Evolutionary conservation across 1,140 invertebrate species (phyloP), one percentile per base, ranked within the genome.

Genomic region (Danaus melanippus): DNA sequence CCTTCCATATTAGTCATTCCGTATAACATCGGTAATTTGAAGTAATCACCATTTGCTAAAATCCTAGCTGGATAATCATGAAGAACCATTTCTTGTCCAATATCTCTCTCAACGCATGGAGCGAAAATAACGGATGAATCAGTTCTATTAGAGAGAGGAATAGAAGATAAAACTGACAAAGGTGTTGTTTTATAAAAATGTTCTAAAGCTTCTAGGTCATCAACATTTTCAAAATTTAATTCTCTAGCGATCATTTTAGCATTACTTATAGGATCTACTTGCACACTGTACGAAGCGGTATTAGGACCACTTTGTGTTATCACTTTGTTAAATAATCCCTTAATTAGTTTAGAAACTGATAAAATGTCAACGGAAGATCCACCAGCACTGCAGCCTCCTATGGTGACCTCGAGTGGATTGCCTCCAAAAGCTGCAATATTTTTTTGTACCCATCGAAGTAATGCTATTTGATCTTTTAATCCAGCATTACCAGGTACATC

Each of bases 391-490:
- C 51, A 55, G 3, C 74, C 74, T 15, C 46, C 15, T 5, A 76
- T 48, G 3, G 74, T 72, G 1, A 76, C 60, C 12, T 74, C 61
- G 52, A 67, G 50, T 8, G 69, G 64, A 41, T 75, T 65, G 1
- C 72, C 72, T 10, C 71, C 69, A 53, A 71, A 75, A 9, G 42
- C 54, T 6, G 53, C 66, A 11, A 73, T 75, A 49, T 76, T 74
- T 32, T 57, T 41, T 41, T 72, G 54, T 0, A 76, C 63, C 71
- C 74, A 76, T 12, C 62, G 53, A 0, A 76, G 60, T 10, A 68
- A 43, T 40, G 71, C 67, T 10, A 74, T 58, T 57, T 72, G 69
- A 47, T 76, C 74, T 58, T 76, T 76, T 63, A 74, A 63, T 10
- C 66, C 73, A 6, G 71, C 71, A 53, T 76, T 76, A 8, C 74